phyloP scores from a whole-genome alignment of 2,113 vertebrate genomes.

The Ciconia stormi region DNA sequence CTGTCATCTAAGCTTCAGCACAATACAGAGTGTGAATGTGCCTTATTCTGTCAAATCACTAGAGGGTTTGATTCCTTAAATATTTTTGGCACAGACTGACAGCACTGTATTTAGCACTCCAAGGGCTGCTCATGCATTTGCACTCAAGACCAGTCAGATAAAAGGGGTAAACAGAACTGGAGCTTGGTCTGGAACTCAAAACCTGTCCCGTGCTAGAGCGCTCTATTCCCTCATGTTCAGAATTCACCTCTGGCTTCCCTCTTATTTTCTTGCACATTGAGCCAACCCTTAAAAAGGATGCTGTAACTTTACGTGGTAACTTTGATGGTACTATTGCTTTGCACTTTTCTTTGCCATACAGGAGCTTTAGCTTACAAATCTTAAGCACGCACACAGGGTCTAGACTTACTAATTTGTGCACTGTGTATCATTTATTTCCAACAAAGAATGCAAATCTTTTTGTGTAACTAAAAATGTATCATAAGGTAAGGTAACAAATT shows the following conservation, averaged over 20 bases:
- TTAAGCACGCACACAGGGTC: accelerated
- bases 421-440: not conserved
- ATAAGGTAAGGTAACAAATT: not conserved
- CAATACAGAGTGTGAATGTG: accelerated
- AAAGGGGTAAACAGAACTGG: not conserved
- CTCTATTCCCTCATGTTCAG: not conserved
- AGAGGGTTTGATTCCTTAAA: not conserved
- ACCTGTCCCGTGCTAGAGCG: not conserved
- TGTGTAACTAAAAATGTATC: not conserved
- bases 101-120: not conserved
- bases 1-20: not conserved
- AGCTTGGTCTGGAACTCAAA: not conserved
- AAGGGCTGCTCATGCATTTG: not conserved
- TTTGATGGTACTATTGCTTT: not conserved
- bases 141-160: not conserved
- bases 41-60: not conserved
- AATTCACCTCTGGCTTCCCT: not conserved
- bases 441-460: not conserved
- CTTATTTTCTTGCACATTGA: not conserved
- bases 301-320: not conserved
- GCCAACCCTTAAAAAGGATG: not conserved
- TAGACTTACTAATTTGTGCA: not conserved
- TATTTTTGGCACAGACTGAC: not conserved
- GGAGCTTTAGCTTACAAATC: not conserved
- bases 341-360: not conserved